Conservation (phyloP, 2,888 invertebrate species). For the Tupiocoris notatus region DNA sequence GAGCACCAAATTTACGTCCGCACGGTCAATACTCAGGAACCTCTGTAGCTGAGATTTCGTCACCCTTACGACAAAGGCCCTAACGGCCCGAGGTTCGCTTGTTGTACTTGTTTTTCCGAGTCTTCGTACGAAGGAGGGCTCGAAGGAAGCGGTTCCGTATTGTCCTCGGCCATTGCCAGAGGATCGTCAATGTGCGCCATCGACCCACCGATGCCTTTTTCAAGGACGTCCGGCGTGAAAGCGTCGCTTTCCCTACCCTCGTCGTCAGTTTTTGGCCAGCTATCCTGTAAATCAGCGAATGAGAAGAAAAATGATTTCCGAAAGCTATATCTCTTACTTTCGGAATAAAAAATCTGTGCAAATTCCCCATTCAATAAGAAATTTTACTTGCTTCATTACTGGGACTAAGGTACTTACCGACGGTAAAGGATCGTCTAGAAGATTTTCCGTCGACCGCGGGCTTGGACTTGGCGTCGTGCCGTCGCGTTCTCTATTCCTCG, state of each 20-base stretch:
- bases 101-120: slow-evolving; percentile 25
- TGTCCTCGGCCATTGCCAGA: slow-evolving; percentile 38
- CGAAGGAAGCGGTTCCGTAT: slow-evolving; percentile 27
- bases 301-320: neutral
- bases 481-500: slow-evolving; percentile 58
- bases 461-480: slow-evolving; percentile 48
- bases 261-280: slow-evolving; percentile 43
- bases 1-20: too few species aligned
- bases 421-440: slow-evolving; percentile 47
- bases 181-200: slow-evolving; percentile 40
- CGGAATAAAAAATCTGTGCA: too few species aligned
- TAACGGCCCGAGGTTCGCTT: neutral
- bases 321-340: neutral
- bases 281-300: slow-evolving; percentile 36
- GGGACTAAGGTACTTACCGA: slow-evolving; percentile 44
- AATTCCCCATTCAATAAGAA: too few species aligned
- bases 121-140: slow-evolving; percentile 30
- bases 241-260: slow-evolving; percentile 39
- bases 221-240: slow-evolving; percentile 45
- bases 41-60: neutral
- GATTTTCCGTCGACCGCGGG: slow-evolving; percentile 50
- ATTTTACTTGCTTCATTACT: neutral
- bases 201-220: slow-evolving; percentile 36
- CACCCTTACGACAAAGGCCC: slow-evolving; percentile 18
- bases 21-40: neutral